These are phyloP conservation scores for Eufriesea mexicana DNA, from an alignment of 1,140 invertebrate species.

Conservation along the genomic window DNA sequence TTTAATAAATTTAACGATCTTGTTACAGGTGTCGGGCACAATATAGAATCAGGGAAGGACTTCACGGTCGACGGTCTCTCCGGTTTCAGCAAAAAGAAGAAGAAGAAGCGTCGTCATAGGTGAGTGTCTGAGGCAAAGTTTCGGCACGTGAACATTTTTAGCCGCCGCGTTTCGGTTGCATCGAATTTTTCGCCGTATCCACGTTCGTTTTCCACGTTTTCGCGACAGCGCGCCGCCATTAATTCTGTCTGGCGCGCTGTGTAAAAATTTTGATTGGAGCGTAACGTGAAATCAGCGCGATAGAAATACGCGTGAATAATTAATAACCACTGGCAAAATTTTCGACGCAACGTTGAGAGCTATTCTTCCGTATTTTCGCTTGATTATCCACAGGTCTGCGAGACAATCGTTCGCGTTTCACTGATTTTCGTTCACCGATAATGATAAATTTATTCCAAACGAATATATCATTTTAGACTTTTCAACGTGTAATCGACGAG, in stretches of 20 bases:
- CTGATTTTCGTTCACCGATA: conserved; percentile 9
- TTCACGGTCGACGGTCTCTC: conserved; percentile 89
- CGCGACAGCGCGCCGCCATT: not conserved
- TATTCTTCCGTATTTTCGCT: conserved; percentile 10
- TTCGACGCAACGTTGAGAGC: not conserved
- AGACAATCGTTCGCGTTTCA: conserved; percentile 21
- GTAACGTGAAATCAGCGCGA: conserved; percentile 13
- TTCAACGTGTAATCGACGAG: conserved; percentile 34
- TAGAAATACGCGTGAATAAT: conserved; percentile 20
- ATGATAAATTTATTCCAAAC: conserved; percentile 39
- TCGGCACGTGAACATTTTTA: not conserved
- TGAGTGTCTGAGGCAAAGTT: conserved; percentile 84
- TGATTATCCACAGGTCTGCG: not conserved
- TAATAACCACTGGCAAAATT: conserved; percentile 28
- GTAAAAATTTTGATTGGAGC: not conserved
- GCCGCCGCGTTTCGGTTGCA: not conserved
- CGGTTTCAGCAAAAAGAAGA: conserved; percentile 93
- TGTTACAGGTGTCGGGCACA: conserved; percentile 82
- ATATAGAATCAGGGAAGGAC: conserved; percentile 86
- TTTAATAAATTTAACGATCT: conserved; percentile 12
- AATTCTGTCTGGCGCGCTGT: not conserved
- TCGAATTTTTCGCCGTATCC: not conserved
- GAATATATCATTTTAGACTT: conserved; percentile 36
- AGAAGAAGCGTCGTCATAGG: conserved; percentile 95
- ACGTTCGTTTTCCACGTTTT: too few relatives aligned